Evolutionary conservation across 2,888 invertebrate species (phyloP).

Genomic region (Hipparchia sbordonii): DNA sequence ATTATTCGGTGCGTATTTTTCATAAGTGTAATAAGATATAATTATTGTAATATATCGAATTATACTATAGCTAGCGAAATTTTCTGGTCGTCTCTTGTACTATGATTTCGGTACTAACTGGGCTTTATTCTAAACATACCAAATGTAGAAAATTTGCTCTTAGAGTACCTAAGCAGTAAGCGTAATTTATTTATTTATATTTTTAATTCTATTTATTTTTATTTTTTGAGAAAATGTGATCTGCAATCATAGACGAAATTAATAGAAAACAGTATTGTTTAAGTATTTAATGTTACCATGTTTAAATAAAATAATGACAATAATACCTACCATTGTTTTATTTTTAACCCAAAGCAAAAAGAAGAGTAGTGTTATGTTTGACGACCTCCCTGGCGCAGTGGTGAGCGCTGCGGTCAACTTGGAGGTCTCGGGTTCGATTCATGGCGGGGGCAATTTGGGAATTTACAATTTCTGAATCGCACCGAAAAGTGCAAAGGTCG

Average conservation of each 20-base stretch:
- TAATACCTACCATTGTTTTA: slow-evolving; percentile 41
- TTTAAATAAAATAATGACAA: slow-evolving; percentile 59
- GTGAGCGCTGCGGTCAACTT: no score
- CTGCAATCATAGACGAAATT: slow-evolving; percentile 45
- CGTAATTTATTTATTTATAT: slow-evolving; percentile 59
- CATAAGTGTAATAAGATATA: no score
- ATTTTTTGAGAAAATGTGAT: slow-evolving; percentile 51
- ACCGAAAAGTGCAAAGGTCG: background rate
- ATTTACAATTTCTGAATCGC: no score
- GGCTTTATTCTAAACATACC: slow-evolving; percentile 7
- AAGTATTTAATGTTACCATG: slow-evolving; percentile 53
- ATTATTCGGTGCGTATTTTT: no score
- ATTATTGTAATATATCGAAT: no score
- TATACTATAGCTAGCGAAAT: no score
- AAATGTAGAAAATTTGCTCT: slow-evolving; percentile 28
- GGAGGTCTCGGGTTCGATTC: no score
- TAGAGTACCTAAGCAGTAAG: slow-evolving; percentile 51
- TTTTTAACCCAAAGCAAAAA: background rate
- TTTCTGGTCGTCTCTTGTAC: slow-evolving; percentile 2
- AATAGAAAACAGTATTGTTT: slow-evolving; percentile 52
- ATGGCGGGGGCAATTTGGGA: no score
- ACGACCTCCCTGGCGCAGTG: background rate
- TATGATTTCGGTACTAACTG: background rate
- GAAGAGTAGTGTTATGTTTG: background rate
- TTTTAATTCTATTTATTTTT: slow-evolving; percentile 35